phyloP scores from a whole-genome alignment of 2,113 vertebrate genomes.

The Mixornis gularis region DNA sequence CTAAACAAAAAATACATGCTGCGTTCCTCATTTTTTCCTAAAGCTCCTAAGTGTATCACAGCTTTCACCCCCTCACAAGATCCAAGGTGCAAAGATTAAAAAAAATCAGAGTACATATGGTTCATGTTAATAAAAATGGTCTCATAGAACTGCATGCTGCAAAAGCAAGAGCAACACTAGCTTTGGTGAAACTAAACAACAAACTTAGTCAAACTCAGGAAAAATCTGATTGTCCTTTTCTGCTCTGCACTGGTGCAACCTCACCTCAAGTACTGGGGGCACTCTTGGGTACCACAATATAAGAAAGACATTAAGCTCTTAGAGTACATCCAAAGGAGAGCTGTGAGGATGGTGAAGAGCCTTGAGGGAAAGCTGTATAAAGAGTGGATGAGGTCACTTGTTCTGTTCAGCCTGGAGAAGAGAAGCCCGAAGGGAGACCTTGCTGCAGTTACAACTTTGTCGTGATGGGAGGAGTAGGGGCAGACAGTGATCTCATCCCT shows the following conservation, averaged over 20 bases:
- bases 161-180: neutral
- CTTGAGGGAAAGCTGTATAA: fast-evolving
- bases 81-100: neutral
- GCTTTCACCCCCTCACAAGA: neutral
- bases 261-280: fast-evolving
- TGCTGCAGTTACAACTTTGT: too few relatives aligned
- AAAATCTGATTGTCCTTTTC: neutral
- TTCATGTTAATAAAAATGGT: neutral
- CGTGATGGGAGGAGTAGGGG: fast-evolving
- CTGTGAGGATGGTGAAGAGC: neutral
- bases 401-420: neutral
- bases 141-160: neutral
- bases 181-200: neutral
- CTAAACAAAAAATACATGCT: neutral
- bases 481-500: neutral
- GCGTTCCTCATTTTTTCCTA: neutral
- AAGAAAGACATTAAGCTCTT: neutral
- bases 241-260: neutral
- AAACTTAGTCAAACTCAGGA: neutral
- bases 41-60: neutral
- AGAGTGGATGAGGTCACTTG: neutral
- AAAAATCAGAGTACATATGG: neutral
- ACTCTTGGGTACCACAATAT: neutral
- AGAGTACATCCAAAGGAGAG: neutral
- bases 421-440: neutral